These are phyloP conservation scores for Sebastes matsubarae DNA, from an alignment of 2,797 vertebrate genomes.

Conservation along the genomic window DNA sequence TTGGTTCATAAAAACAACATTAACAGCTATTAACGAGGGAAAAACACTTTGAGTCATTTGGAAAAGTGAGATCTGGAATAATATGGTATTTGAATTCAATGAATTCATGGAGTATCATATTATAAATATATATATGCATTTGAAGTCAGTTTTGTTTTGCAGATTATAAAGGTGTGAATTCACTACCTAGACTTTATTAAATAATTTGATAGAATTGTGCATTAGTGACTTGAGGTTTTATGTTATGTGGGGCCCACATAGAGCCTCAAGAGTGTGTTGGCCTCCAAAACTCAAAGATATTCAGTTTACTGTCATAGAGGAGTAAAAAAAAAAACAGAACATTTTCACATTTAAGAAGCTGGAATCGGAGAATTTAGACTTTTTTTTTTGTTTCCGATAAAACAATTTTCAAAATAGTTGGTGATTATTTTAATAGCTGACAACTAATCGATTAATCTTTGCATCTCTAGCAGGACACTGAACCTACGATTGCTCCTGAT, in stretches of 20 bases:
- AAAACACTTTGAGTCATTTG: background rate
- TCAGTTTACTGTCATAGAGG: too few species aligned
- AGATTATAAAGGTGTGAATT: background rate
- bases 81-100: background rate
- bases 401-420: too few species aligned
- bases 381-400: background rate
- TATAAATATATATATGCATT: background rate
- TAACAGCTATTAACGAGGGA: background rate
- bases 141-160: background rate
- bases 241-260: background rate
- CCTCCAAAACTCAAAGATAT: too few species aligned
- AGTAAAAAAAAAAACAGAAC: background rate
- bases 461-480: background rate
- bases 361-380: background rate
- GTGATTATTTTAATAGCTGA: background rate
- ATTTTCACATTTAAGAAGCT: background rate
- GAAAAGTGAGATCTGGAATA: background rate
- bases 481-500: background rate
- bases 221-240: background rate
- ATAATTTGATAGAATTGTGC: background rate
- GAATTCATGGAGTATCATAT: background rate
- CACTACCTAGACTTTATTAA: background rate
- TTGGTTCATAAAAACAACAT: conserved; percentile 12
- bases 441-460: background rate
- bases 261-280: background rate